phyloP scores from a whole-genome alignment of 2,113 vertebrate genomes.

The Oreotragus oreotragus region DNA sequence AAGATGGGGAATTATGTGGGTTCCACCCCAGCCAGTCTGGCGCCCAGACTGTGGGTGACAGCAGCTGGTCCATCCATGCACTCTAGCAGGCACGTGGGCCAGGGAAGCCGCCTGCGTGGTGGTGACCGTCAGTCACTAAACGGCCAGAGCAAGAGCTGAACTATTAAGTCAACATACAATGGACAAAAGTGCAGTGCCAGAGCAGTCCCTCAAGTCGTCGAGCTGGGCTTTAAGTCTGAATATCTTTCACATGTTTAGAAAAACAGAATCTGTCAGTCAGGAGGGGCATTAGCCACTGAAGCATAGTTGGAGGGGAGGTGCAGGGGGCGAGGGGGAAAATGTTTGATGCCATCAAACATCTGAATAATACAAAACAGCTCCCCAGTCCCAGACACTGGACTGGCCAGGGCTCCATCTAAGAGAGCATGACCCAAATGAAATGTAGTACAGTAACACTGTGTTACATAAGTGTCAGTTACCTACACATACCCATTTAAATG shows the following conservation, averaged over 20 bases:
- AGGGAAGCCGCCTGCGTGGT: background rate
- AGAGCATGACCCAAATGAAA: background rate
- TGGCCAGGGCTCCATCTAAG: background rate
- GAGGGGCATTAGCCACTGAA: background rate
- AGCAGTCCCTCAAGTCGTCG: background rate
- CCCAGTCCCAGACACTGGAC: background rate
- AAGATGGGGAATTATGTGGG: background rate
- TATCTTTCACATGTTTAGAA: background rate
- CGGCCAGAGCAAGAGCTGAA: background rate
- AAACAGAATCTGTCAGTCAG: background rate
- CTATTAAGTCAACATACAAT: background rate
- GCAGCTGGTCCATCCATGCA: no score
- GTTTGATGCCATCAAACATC: background rate
- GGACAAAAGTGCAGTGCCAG: background rate
- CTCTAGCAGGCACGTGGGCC: background rate
- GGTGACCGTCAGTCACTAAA: background rate
- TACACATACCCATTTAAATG: no score
- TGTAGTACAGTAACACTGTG: background rate
- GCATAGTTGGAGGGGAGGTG: background rate
- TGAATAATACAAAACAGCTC: background rate
- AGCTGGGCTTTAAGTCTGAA: background rate
- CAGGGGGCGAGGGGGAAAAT: fast-evolving
- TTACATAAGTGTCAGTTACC: no score
- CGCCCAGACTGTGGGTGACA: background rate
- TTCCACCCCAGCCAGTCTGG: background rate